Base-by-base conservation (phyloP, 2,888 invertebrate species). In the Neria commutata region DNA sequence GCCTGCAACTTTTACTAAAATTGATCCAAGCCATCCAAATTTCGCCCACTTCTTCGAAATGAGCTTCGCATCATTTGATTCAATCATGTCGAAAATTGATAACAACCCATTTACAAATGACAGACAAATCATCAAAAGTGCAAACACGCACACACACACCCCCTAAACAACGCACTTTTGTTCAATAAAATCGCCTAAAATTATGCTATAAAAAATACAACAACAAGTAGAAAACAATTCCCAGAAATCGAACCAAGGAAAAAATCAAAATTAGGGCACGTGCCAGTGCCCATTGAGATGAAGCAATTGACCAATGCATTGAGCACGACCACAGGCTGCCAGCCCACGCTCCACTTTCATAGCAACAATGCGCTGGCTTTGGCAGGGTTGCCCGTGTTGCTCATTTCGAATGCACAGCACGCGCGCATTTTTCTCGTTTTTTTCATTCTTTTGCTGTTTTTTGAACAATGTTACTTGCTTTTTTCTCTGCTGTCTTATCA, bases 11-110 rank as follows among this genome's bases (percentile, higher is more conserved):
- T n/a, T n/a, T n/a, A n/a, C n/a, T n/a, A n/a, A n/a, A n/a, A n/a
- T n/a, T n/a, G n/a, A n/a, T n/a, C n/a, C n/a, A 14, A 37, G 4
- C 8, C 37, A 37, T 37, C 8, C 8, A 14, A 8, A 8, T 14
- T 37, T 14, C 37, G 5, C 37, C 8, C 8, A 37, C 37, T 14
- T 4, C 42, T n/a, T 42, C 21, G 8, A 19, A 19, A 11, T n/a
- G 14, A 8, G 4, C 6, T 14, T 6, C 16, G 10, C 10, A 37
- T 77, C 77, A 74, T 73, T 74, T 76, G 74, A 77, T 78, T 77
- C 78, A 77, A 78, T 77, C 77, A 77, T 76, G 76, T 78, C 64
- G 77, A 76, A 77, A 77, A 77, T 77, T 77, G 77, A 78, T 77
- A 78, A 73, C 79, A 77, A 74, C 69, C 74, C 76, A 78, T 77